Percentiles rank a stretch among this genome's conserved stretches.
Evolutionary conservation across 2,113 vertebrate species (phyloP).

Genomic region (Glaucomys volans): DNA sequence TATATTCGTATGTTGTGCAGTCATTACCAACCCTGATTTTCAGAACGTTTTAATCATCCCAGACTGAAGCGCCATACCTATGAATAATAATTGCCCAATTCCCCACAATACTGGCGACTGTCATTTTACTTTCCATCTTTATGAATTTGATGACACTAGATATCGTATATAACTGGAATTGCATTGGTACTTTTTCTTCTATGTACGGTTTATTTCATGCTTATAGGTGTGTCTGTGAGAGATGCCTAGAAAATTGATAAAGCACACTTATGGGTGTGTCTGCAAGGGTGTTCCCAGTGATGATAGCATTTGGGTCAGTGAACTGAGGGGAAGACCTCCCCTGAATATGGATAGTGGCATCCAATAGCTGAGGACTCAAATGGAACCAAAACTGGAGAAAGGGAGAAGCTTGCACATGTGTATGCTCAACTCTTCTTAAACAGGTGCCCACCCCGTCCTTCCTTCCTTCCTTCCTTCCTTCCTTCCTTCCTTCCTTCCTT

Average conservation of each 20-base stretch:
- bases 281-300: neutral
- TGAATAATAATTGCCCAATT: neutral
- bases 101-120: neutral
- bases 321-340: neutral
- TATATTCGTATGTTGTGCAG: fast-evolving
- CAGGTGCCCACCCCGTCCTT: too few species aligned
- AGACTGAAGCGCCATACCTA: neutral
- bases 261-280: neutral
- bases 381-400: neutral
- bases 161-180: neutral
- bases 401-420: neutral
- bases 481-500: too few species aligned
- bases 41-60: neutral
- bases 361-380: neutral
- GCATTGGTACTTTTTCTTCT: neutral
- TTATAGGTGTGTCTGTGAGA: neutral
- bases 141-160: neutral
- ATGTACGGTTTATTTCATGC: too few species aligned
- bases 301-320: too few species aligned
- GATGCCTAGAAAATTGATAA: neutral
- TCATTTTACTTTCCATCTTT: neutral
- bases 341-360: neutral
- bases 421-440: neutral
- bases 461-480: too few species aligned
- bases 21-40: neutral